Evolutionary conservation across 2,113 vertebrate species (phyloP).

Genomic region (Microcebus ravelobensis): DNA sequence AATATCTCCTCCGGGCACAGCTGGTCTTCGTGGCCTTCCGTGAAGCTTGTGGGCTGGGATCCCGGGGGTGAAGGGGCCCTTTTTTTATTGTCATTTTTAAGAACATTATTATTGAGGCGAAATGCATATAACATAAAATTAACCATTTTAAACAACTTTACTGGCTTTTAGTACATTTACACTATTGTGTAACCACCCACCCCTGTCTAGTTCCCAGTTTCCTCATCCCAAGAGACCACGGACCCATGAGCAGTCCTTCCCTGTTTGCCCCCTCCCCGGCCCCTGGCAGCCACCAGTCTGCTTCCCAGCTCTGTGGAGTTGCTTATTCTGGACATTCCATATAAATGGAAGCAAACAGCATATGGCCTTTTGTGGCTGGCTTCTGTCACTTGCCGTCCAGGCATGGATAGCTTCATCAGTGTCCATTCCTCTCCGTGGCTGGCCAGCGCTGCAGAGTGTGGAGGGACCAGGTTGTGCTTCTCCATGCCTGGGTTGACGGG

Average conservation of each 20-base stretch:
- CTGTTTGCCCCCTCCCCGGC: accelerated
- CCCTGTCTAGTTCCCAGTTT: accelerated
- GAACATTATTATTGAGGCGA: neutral
- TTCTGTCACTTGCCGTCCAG: neutral
- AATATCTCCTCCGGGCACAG: neutral
- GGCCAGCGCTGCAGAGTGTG: accelerated
- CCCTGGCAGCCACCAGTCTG: accelerated
- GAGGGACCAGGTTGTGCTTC: accelerated
- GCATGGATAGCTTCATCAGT: too few species aligned
- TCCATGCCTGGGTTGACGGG: accelerated
- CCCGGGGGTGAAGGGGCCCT: accelerated
- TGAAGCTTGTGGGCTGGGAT: too few species aligned
- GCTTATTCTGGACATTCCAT: accelerated
- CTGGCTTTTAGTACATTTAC: accelerated
- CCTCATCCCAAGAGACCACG: accelerated
- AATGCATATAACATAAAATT: accelerated
- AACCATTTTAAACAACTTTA: neutral
- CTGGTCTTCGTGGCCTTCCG: accelerated
- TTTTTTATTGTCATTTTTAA: neutral
- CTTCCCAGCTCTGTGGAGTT: neutral
- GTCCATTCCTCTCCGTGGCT: neutral
- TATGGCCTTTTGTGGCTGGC: too few species aligned
- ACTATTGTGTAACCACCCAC: accelerated
- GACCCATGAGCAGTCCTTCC: accelerated
- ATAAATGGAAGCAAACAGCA: accelerated